Evolutionary conservation across 2,797 vertebrate species (phyloP).

Genomic region (Pseudochirops corinnae): DNA sequence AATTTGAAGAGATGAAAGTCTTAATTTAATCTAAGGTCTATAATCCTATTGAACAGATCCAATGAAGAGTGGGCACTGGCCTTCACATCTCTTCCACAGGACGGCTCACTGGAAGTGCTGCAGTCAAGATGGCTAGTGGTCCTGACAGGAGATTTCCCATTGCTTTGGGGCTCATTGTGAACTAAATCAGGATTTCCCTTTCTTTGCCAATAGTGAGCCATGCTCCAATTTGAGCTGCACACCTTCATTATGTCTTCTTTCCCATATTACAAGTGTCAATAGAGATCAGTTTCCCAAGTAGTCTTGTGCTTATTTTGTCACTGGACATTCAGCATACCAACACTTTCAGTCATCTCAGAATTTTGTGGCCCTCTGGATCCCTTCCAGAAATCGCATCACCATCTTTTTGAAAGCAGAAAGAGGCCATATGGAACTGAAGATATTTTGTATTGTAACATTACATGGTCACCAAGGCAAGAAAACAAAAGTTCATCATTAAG

Average conservation of each 20-base stretch:
- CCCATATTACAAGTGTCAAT: neutral
- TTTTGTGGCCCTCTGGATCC: neutral
- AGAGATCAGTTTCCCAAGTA: neutral
- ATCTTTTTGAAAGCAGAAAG: neutral
- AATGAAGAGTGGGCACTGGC: neutral
- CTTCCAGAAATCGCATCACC: neutral
- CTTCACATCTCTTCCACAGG: neutral
- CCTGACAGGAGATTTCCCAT: neutral
- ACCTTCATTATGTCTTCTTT: neutral
- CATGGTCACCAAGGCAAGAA: neutral
- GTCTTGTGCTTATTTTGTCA: neutral
- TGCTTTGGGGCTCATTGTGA: neutral
- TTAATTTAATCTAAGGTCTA: neutral
- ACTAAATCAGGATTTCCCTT: neutral
- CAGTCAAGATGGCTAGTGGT: neutral
- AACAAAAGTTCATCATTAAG: neutral
- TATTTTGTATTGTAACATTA: neutral
- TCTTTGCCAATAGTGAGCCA: neutral
- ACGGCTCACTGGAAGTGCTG: neutral
- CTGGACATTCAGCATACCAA: neutral
- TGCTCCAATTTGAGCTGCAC: neutral
- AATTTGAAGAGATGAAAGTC: neutral
- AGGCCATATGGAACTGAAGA: accelerated
- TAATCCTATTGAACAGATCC: neutral
- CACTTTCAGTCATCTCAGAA: neutral